These are phyloP conservation scores for Rhombomys opimus DNA, from an alignment of 2,113 vertebrate genomes.

Conservation along the genomic window DNA sequence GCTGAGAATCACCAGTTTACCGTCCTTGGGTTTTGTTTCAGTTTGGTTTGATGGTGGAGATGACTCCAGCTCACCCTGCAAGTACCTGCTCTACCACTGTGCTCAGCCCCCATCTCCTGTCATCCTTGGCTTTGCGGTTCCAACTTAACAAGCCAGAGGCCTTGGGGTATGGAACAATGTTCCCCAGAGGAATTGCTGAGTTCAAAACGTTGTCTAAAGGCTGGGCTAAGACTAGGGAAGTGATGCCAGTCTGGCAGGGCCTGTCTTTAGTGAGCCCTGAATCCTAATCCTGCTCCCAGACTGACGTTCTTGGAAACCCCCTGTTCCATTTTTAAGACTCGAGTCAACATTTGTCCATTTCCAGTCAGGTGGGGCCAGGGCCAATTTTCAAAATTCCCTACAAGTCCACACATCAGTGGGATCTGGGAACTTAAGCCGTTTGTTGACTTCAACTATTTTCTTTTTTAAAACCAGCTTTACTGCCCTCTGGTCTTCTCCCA, in stretches of 20 bases:
- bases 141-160: constrained; percentile 13
- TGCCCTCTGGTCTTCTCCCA: neutral
- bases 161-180: neutral
- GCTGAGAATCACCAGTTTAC: neutral
- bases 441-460: neutral
- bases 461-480: neutral
- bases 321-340: constrained; percentile 42
- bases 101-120: neutral
- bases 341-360: constrained; percentile 15
- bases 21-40: neutral
- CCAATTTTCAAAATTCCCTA: constrained; percentile 40
- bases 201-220: neutral
- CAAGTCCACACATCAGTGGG: constrained; percentile 18
- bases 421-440: neutral
- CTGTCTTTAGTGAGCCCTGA: neutral
- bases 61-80: neutral
- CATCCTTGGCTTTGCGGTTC: neutral
- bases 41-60: neutral
- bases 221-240: neutral
- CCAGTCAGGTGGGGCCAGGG: neutral
- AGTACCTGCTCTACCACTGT: neutral
- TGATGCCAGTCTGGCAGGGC: neutral
- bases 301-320: neutral
- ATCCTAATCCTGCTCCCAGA: neutral
- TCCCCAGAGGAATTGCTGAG: neutral